A percentile compares a stretch with the other conserved stretches of the same genome.
Conservation (phyloP, 1,140 invertebrate species). For the Probaryconus sp. region DNA sequence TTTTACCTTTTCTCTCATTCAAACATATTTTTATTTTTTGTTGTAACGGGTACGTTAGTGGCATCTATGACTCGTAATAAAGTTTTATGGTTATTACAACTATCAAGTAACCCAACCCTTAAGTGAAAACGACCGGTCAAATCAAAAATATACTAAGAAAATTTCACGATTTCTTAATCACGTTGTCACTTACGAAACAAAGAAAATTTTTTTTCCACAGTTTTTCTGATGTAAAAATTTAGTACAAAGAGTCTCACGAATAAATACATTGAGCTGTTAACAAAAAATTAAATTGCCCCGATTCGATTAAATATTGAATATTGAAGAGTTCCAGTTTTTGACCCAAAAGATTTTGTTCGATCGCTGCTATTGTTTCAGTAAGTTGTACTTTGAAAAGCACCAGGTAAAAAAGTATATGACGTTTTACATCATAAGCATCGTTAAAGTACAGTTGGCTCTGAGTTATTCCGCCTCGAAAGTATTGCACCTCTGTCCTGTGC, state of each 20-base stretch:
- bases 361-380: no score
- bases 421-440: slow-evolving; percentile 39
- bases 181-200: slow-evolving; percentile 20
- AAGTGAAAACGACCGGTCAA: slow-evolving; percentile 40
- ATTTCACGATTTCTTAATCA: slow-evolving; percentile 41
- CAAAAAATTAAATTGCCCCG: no score
- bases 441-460: slow-evolving; percentile 37
- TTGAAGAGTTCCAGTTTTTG: slow-evolving; percentile 20
- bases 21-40: slow-evolving; percentile 54
- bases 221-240: slow-evolving; percentile 5
- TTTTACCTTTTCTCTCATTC: slow-evolving; percentile 56
- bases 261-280: no score
- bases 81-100: slow-evolving; percentile 58
- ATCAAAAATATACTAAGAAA: slow-evolving; percentile 20
- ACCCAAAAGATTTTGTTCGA: slow-evolving; percentile 25
- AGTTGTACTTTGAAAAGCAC: slow-evolving; percentile 27
- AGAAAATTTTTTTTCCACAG: slow-evolving; percentile 25
- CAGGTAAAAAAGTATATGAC: slow-evolving; percentile 19
- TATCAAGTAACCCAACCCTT: slow-evolving; percentile 50
- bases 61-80: slow-evolving; percentile 53
- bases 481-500: slow-evolving; percentile 34
- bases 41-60: slow-evolving; percentile 29
- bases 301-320: slow-evolving; percentile 3
- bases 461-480: slow-evolving; percentile 42
- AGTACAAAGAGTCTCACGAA: no score